These are phyloP conservation scores for Heliothis virescens DNA, from an alignment of 1,140 invertebrate species.

Conservation along the genomic window DNA sequence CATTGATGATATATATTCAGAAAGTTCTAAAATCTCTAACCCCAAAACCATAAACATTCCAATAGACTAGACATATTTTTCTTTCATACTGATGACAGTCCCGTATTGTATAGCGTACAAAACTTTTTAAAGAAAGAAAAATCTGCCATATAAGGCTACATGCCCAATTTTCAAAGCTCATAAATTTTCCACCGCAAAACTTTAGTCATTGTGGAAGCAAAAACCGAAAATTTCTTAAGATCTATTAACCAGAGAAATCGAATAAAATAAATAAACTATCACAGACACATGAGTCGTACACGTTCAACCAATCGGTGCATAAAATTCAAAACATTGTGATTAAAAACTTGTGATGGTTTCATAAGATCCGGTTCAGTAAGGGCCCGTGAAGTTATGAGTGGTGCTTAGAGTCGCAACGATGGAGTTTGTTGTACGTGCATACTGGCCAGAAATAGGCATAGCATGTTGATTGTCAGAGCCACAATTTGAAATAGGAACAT, in stretches of 20 bases:
- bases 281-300: constrained; percentile 82
- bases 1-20: background rate
- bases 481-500: constrained; percentile 3
- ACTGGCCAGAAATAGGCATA: background rate
- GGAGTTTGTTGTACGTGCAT: background rate
- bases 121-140: background rate
- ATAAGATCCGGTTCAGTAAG: constrained; percentile 69
- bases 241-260: constrained; percentile 57
- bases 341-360: constrained; percentile 71
- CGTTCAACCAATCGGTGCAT: constrained; percentile 74
- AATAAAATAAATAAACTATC: constrained; percentile 83
- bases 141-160: background rate
- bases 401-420: background rate
- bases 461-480: background rate
- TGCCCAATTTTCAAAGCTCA: no score
- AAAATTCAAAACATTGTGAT: constrained; percentile 59
- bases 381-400: constrained; percentile 47
- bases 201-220: constrained; percentile 73
- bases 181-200: constrained; percentile 57
- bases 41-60: no score
- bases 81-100: no score
- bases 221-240: constrained; percentile 62
- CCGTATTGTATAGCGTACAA: background rate
- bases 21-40: no score
- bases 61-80: no score